Percentiles rank a stretch among this genome's conserved stretches.
Conservation (phyloP, 2,888 invertebrate genomes). For the Lymantria dispar region DNA sequence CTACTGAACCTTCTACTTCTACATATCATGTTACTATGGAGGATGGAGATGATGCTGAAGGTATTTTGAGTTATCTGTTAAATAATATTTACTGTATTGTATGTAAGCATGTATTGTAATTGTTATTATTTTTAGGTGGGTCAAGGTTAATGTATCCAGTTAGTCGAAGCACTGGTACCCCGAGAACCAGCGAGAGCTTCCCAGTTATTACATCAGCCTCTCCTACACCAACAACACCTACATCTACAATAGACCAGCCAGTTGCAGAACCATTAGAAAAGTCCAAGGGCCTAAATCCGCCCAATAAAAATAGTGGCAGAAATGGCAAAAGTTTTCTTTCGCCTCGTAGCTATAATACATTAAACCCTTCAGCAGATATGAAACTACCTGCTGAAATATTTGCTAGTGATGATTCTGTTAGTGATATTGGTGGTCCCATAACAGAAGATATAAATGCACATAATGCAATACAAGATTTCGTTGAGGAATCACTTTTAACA, state of each 20-base stretch:
- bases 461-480: constrained; percentile 50
- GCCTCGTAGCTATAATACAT: constrained; percentile 53
- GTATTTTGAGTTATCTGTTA: constrained; percentile 33
- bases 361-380: constrained; percentile 67
- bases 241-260: constrained; percentile 39
- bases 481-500: constrained; percentile 36
- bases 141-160: constrained; percentile 45
- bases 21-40: constrained; percentile 73
- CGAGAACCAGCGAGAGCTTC: constrained; percentile 36
- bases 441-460: constrained; percentile 52
- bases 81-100: not conserved
- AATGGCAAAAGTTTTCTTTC: constrained; percentile 43
- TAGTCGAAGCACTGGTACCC: constrained; percentile 33
- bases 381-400: constrained; percentile 77
- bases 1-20: constrained; percentile 41
- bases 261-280: constrained; percentile 31
- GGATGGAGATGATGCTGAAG: constrained; percentile 64
- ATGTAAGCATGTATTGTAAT: not conserved
- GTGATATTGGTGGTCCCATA: constrained; percentile 57
- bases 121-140: constrained; percentile 24
- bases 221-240: constrained; percentile 41
- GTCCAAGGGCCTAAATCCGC: constrained; percentile 10
- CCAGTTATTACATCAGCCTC: constrained; percentile 55
- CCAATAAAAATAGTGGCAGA: constrained; percentile 15
- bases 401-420: constrained; percentile 74